Evolutionary conservation across 2,797 vertebrate genomes (phyloP).

Genomic region (Betta splendens): DNA sequence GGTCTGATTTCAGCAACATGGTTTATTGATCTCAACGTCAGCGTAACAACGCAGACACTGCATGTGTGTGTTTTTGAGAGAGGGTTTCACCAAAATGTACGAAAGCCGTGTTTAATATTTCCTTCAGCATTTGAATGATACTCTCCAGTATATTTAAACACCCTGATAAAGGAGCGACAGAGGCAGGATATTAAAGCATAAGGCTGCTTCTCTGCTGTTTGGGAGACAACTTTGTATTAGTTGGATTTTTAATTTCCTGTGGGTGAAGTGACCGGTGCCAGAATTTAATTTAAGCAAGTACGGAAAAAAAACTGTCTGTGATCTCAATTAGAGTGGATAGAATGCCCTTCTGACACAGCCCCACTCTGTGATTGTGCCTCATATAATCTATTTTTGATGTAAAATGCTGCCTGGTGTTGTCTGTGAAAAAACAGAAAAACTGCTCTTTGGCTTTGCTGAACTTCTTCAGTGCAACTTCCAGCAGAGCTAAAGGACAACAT

Average conservation of each 20-base stretch:
- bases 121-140: not conserved
- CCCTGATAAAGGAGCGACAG: conserved; percentile 17
- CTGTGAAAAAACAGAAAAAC: conserved; percentile 34
- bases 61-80: no score
- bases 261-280: conserved; percentile 42
- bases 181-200: conserved; percentile 38
- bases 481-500: conserved; percentile 16
- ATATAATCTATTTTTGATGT: conserved; percentile 30
- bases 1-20: conserved; percentile 9
- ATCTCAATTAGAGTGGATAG: conserved; percentile 33
- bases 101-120: not conserved
- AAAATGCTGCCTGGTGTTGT: conserved; percentile 27
- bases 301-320: conserved; percentile 36
- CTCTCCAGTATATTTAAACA: conserved; percentile 4
- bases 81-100: not conserved
- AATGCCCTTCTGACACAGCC: conserved; percentile 25
- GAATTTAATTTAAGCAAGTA: conserved; percentile 47
- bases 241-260: conserved; percentile 65
- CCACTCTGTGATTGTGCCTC: conserved; percentile 23
- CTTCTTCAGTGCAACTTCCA: conserved; percentile 26
- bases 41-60: not conserved
- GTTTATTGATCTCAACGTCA: conserved; percentile 21
- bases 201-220: conserved; percentile 15
- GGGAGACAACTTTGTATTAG: conserved; percentile 29
- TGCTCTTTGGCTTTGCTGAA: not conserved